Percentiles rank a stretch among this genome's conserved stretches.
Evolutionary conservation across 2,797 vertebrate genomes (phyloP).

Genomic region (Eulemur mongoz): DNA sequence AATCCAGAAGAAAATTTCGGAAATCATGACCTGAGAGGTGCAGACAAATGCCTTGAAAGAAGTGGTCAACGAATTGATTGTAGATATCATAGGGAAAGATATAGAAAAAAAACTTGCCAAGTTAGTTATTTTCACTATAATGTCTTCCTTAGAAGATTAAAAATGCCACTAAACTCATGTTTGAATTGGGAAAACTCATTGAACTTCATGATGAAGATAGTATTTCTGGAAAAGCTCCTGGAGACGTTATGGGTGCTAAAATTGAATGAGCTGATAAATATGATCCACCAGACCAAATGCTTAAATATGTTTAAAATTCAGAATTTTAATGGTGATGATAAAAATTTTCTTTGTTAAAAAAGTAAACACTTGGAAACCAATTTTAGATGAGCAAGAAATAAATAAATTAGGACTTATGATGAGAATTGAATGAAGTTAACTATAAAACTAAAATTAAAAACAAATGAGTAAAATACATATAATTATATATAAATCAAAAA

Average conservation of each 20-base stretch:
- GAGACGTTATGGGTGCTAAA: too few relatives aligned
- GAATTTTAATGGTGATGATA: background rate
- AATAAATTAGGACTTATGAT: background rate
- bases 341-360: background rate
- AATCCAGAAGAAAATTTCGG: constrained; percentile 97
- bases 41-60: constrained; percentile 75
- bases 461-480: background rate
- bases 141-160: background rate
- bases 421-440: background rate
- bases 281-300: background rate
- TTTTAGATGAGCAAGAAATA: background rate
- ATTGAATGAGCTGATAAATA: background rate
- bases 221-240: background rate
- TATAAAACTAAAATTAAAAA: background rate
- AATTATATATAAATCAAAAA: background rate
- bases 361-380: background rate
- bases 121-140: background rate
- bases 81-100: background rate
- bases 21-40: constrained; percentile 96
- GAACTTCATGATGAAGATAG: background rate
- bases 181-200: background rate
- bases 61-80: background rate
- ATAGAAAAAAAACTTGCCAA: background rate
- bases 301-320: background rate
- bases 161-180: background rate